Evolutionary conservation across 2,888 invertebrate species (phyloP).

Genomic region (Mimachlamys varia): DNA sequence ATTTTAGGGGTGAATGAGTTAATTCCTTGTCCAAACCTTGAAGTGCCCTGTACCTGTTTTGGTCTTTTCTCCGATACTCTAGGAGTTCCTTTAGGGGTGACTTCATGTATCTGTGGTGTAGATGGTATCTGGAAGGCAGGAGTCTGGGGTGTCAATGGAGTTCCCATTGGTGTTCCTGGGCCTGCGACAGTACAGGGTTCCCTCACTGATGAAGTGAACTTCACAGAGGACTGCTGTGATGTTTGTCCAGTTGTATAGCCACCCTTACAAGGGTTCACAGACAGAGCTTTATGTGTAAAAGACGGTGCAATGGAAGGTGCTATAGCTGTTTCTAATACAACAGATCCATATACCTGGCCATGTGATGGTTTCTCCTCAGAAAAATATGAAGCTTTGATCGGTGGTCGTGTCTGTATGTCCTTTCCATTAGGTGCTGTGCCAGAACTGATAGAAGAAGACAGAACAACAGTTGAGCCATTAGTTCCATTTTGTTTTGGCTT

Average conservation of each 20-base stretch:
- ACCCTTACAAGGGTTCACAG: not conserved
- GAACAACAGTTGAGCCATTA: not conserved
- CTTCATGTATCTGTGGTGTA: not conserved
- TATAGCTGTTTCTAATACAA: not conserved
- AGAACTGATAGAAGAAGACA: not conserved
- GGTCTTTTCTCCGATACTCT: not conserved
- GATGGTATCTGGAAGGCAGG: not conserved
- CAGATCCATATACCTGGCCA: not conserved
- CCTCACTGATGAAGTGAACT: not conserved
- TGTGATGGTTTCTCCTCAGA: not conserved
- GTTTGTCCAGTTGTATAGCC: not conserved
- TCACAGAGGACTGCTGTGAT: not conserved
- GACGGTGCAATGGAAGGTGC: not conserved
- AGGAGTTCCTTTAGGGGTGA: not conserved
- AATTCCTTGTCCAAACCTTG: too few relatives aligned
- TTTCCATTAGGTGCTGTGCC: not conserved
- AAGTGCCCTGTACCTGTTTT: not conserved
- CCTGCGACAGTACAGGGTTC: not conserved
- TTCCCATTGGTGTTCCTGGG: not conserved
- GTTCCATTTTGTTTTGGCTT: constrained; percentile 44
- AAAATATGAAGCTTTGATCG: not conserved
- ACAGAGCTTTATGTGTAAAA: not conserved
- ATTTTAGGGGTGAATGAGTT: too few relatives aligned
- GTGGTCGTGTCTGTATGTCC: not conserved
- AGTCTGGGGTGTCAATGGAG: not conserved